Percentiles rank a stretch among this genome's conserved stretches.
These are phyloP conservation scores for Sphecodes monilicornis DNA, from an alignment of 2,888 invertebrate species.

Conservation along the genomic window DNA sequence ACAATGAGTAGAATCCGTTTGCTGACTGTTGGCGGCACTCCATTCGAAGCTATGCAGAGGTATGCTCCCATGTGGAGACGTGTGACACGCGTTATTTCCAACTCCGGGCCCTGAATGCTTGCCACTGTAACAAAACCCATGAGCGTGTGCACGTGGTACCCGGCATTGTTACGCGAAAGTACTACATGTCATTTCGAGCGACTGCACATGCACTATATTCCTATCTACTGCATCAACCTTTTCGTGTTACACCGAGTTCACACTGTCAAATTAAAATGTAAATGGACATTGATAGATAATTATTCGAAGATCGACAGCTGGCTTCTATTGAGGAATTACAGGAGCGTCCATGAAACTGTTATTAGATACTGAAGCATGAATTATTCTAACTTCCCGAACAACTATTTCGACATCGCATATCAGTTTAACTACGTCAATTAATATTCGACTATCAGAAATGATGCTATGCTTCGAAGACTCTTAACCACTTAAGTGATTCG, in stretches of 20 bases:
- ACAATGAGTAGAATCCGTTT: constrained; percentile 87
- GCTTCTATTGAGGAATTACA: neutral
- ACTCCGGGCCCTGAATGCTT: constrained; percentile 88
- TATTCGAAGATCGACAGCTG: neutral
- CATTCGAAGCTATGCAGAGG: constrained; percentile 92
- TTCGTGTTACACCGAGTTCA: neutral
- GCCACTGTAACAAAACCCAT: constrained; percentile 84
- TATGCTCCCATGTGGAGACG: constrained; percentile 92
- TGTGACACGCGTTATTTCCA: constrained; percentile 89
- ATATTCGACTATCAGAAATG: neutral
- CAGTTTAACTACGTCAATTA: neutral
- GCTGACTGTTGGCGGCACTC: constrained; percentile 87
- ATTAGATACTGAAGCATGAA: neutral
- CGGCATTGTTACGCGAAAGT: constrained; percentile 1
- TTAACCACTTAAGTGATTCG: neutral
- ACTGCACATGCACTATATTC: neutral
- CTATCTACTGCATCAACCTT: neutral
- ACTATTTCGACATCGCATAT: neutral
- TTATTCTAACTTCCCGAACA: neutral
- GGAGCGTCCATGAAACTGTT: neutral
- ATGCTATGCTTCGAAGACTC: neutral
- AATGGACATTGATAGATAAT: neutral
- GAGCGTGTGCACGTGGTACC: constrained; percentile 4
- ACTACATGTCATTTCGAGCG: neutral
- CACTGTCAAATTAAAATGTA: neutral